A percentile compares a stretch with the other conserved stretches of the same genome.
These are phyloP conservation scores for Hartigia nigra DNA, from an alignment of 2,888 invertebrate genomes.

Conservation along the genomic window DNA sequence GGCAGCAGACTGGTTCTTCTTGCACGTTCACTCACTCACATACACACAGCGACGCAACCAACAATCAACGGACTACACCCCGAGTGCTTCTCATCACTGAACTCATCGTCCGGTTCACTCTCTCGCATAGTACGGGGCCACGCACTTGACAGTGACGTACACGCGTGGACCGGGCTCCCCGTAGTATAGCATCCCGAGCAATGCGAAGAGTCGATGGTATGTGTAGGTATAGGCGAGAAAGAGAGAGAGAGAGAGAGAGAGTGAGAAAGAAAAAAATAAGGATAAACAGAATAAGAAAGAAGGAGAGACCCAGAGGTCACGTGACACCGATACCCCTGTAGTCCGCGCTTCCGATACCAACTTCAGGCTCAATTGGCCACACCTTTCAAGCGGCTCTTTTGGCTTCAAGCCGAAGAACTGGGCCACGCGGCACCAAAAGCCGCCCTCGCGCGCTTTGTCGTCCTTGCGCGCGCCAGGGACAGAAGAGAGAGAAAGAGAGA, in stretches of 20 bases:
- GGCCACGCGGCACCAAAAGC: neutral
- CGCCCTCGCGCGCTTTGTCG: neutral
- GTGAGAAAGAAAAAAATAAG: slow-evolving; percentile 25
- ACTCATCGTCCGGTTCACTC: neutral
- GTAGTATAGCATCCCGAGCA: neutral
- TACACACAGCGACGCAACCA: neutral
- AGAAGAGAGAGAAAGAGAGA: slow-evolving; percentile 11
- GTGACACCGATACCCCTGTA: neutral
- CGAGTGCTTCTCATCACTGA: neutral
- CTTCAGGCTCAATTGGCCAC: neutral
- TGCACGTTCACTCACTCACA: neutral
- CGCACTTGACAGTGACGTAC: neutral
- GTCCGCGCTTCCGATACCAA: neutral
- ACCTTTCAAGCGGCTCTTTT: slow-evolving; percentile 1
- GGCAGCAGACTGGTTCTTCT: too few relatives aligned
- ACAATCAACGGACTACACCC: neutral
- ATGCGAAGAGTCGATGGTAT: neutral
- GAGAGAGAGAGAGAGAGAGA: slow-evolving; percentile 15
- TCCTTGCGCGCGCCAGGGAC: slow-evolving; percentile 10
- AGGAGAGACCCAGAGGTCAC: neutral
- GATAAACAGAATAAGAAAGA: neutral
- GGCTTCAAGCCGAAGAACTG: neutral
- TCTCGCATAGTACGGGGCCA: neutral
- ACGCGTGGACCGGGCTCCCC: neutral
- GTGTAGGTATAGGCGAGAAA: too few relatives aligned